phyloP scores from a whole-genome alignment of 2,797 vertebrate genomes.

The Sciurus vulgaris region DNA sequence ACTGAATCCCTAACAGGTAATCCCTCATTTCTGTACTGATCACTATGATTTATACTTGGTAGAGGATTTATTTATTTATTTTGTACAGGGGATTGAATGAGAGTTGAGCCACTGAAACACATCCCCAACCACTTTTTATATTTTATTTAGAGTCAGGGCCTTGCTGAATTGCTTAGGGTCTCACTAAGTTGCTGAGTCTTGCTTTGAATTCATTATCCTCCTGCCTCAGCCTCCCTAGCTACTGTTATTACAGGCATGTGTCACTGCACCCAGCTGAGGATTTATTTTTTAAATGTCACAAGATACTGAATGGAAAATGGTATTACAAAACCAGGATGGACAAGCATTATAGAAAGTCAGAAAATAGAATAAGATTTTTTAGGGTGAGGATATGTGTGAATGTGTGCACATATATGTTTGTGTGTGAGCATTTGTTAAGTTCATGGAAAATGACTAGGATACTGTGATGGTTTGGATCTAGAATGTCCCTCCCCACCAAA shows the following conservation, averaged over 20 bases:
- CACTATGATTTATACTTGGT: not conserved
- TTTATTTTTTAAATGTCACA: constrained; percentile 13
- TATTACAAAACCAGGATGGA: not conserved
- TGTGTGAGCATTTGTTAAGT: not conserved
- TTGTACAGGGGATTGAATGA: too few relatives aligned
- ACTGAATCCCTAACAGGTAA: not conserved
- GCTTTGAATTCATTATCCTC: too few relatives aligned
- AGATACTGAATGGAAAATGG: constrained; percentile 18
- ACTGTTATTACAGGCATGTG: too few relatives aligned
- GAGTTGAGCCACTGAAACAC: too few relatives aligned
- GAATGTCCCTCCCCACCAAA: too few relatives aligned
- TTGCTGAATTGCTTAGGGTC: too few relatives aligned
- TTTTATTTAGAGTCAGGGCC: too few relatives aligned
- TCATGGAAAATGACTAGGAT: not conserved
- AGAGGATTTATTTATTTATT: constrained; percentile 8
- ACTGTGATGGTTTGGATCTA: not conserved
- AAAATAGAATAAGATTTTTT: not conserved
- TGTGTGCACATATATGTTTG: not conserved
- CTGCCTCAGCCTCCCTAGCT: too few relatives aligned
- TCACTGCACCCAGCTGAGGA: not conserved
- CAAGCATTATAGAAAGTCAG: not conserved
- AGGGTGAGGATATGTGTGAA: not conserved
- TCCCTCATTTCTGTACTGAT: not conserved
- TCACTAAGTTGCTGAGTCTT: too few relatives aligned
- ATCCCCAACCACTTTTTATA: too few relatives aligned